phyloP scores from a whole-genome alignment of 1,140 invertebrate species.

The Periplaneta americana region DNA sequence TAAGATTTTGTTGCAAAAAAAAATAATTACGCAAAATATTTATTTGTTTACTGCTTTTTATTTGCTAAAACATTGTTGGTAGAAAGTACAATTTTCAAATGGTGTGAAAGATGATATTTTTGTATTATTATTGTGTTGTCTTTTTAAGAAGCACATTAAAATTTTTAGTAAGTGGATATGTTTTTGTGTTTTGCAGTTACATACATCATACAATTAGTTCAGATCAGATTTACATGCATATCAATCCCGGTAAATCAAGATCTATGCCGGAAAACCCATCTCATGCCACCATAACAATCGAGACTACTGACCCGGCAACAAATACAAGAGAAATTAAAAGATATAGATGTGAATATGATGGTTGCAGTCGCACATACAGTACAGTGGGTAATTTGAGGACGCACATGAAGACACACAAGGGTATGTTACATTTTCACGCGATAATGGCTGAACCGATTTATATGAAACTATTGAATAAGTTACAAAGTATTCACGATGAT shows the following conservation, averaged over 20 bases:
- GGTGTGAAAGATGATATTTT: too few species aligned
- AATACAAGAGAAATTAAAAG: slow-evolving; percentile 60
- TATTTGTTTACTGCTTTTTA: too few species aligned
- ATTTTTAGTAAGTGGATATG: background rate
- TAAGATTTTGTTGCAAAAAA: too few species aligned
- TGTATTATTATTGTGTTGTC: too few species aligned
- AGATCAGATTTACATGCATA: slow-evolving; percentile 64
- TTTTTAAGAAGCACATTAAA: too few species aligned
- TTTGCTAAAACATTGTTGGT: too few species aligned
- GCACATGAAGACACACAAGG: slow-evolving; percentile 94
- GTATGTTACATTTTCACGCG: too few species aligned
- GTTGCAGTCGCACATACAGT: slow-evolving; percentile 85
- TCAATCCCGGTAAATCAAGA: slow-evolving; percentile 50
- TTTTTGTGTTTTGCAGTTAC: slow-evolving; percentile 42
- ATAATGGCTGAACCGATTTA: too few species aligned
- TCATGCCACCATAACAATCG: slow-evolving; percentile 60
- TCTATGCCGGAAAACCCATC: slow-evolving; percentile 56
- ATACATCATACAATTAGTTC: slow-evolving; percentile 60
- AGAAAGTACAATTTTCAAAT: too few species aligned
- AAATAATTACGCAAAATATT: too few species aligned
- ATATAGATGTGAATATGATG: slow-evolving; percentile 84
- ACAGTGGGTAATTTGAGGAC: slow-evolving; percentile 91
- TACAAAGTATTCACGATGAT: too few species aligned
- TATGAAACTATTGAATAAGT: too few species aligned
- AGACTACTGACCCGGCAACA: slow-evolving; percentile 54